Evolutionary conservation across 2,113 vertebrate species (phyloP).

Genomic region (Syrrhaptes paradoxus): DNA sequence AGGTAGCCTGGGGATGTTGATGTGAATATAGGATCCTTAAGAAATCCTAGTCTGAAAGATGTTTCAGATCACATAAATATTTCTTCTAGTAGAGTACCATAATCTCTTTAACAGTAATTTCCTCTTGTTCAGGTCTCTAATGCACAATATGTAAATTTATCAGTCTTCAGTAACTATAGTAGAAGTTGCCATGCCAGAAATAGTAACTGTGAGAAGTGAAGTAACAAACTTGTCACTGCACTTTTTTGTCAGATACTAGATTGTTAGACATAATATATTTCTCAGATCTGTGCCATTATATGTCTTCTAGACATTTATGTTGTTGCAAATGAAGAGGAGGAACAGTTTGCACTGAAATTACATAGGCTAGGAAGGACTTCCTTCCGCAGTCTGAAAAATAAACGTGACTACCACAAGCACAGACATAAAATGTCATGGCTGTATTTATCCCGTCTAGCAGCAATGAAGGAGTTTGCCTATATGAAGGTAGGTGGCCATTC

Average conservation of each 20-base stretch:
- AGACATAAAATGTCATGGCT: slow-evolving; percentile 94
- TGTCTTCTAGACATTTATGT: slow-evolving; percentile 90
- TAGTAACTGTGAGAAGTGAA: not conserved
- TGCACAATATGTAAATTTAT: not conserved
- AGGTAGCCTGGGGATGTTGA: not conserved
- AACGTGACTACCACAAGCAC: slow-evolving; percentile 96
- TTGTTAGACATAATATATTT: not conserved
- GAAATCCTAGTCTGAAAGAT: not conserved
- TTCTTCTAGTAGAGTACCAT: not conserved
- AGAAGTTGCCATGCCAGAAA: not conserved
- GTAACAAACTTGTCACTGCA: not conserved
- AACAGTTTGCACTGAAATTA: slow-evolving; percentile 91
- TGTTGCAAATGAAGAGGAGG: slow-evolving; percentile 86
- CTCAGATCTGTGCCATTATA: fast-evolving
- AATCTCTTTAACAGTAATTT: not conserved
- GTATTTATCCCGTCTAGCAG: slow-evolving; percentile 95
- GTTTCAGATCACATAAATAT: not conserved
- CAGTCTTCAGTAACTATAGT: not conserved
- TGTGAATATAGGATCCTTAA: not conserved
- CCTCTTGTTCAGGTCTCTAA: not conserved
- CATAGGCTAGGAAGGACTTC: slow-evolving; percentile 94
- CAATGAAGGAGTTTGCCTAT: slow-evolving; percentile 98
- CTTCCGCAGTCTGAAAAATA: slow-evolving; percentile 95
- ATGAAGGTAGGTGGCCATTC: slow-evolving; percentile 86
- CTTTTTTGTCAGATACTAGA: not conserved